Conservation (phyloP, 2,888 invertebrate species). For the Drosophila phalerata region DNA sequence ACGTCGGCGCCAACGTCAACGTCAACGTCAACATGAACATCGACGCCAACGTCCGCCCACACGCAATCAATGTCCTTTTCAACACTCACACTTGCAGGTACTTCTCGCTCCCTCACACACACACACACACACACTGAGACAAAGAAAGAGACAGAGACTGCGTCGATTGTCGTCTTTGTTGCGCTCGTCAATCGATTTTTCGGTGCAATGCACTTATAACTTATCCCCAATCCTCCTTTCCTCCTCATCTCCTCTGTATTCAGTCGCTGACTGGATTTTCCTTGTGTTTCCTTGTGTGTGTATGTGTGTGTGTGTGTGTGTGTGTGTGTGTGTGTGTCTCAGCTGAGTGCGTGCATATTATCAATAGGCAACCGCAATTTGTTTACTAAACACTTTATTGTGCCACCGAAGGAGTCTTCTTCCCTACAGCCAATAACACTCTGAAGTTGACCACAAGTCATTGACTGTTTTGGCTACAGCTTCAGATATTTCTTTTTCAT, state of each 20-base stretch:
- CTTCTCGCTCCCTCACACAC: constrained; percentile 5
- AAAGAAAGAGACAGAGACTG: background rate
- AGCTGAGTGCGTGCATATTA: constrained; percentile 64
- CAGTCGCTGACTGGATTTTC: constrained; percentile 9
- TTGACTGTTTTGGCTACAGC: constrained; percentile 53
- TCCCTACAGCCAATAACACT: constrained; percentile 4
- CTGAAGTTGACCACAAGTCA: constrained; percentile 55
- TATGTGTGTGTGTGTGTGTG: too few relatives aligned
- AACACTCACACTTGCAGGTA: constrained; percentile 15
- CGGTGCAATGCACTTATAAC: constrained; percentile 79
- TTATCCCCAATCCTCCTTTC: constrained; percentile 25
- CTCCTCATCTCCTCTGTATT: background rate
- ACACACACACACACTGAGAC: background rate
- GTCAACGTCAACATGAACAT: constrained; percentile 48
- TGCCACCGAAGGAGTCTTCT: constrained; percentile 64
- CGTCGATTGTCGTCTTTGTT: constrained; percentile 62
- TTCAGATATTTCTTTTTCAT: constrained; percentile 6
- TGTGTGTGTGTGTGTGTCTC: constrained; percentile 11
- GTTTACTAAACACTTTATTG: constrained; percentile 81
- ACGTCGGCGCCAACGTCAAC: constrained; percentile 70
- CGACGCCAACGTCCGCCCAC: constrained; percentile 53
- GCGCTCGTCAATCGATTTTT: constrained; percentile 77
- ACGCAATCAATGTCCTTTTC: constrained; percentile 76
- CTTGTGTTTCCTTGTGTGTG: constrained; percentile 6
- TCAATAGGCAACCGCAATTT: constrained; percentile 78